A percentile compares a stretch with the other conserved stretches of the same genome.
These are phyloP conservation scores for Phallusia fumigata DNA, from an alignment of 23 tunicate species.

Conservation along the genomic window DNA sequence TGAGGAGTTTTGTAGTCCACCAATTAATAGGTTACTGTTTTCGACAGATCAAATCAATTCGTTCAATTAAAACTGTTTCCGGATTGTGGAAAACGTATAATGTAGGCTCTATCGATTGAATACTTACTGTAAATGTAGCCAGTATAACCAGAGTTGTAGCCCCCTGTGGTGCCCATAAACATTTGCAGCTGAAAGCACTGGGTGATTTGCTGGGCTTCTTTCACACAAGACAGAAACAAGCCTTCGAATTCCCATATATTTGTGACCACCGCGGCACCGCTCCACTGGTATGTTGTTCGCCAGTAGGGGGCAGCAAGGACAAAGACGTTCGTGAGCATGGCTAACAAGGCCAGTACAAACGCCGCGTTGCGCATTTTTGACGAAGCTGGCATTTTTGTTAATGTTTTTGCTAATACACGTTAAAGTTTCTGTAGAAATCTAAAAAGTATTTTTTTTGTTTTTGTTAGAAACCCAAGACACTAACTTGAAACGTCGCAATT, in stretches of 20 bases:
- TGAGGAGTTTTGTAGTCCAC: too few relatives aligned
- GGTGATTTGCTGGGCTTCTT: constrained; percentile 13
- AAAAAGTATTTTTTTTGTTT: too few relatives aligned
- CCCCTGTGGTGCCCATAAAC: constrained; percentile 12
- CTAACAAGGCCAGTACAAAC: constrained; percentile 11
- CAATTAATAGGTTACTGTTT: too few relatives aligned
- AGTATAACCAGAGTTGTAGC: constrained; percentile 42
- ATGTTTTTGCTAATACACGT: too few relatives aligned
- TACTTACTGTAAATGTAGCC: constrained; percentile 50
- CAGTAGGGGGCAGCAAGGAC: constrained; percentile 62
- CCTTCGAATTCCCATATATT: constrained; percentile 61
- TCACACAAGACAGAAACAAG: constrained; percentile 49
- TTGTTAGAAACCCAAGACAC: too few relatives aligned
- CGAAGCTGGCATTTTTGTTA: constrained; percentile 2
- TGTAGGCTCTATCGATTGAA: not conserved
- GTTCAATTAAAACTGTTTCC: too few relatives aligned
- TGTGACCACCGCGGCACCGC: constrained; percentile 17
- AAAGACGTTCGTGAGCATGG: constrained; percentile 22
- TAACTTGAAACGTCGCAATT: too few relatives aligned
- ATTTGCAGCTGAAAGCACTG: constrained; percentile 57
- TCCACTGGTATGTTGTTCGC: constrained; percentile 32
- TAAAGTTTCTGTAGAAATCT: too few relatives aligned
- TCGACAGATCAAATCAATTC: too few relatives aligned
- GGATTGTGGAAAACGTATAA: too few relatives aligned
- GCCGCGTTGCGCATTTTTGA: constrained; percentile 23